Evolutionary conservation across 64 coral and sea anemone genomes (phyloP), one percentile per base, ranked within the genome.

Genomic region (Pocillopora verrucosa): DNA sequence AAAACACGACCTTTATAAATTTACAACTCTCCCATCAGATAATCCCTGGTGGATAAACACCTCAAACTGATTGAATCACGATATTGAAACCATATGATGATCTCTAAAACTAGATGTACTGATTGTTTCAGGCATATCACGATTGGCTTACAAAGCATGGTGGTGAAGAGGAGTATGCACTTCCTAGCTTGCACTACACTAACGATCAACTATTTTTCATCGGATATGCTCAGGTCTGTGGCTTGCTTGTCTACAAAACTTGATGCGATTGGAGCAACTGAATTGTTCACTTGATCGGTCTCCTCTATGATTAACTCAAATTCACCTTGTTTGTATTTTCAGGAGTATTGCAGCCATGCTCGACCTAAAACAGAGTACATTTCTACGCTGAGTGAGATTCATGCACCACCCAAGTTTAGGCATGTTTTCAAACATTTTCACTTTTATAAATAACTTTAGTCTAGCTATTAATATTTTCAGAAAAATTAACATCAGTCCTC

Each of bases 141-240:
- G 80, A 93, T 59, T 99, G 97, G 97, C 51, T 99, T 22, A 84
- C 91, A 51, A 76, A 95, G 37, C 92, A 95, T 76, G 7, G 41
- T 3, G 88, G 84, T n/a, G 63, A 38, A 45, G 24, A 92, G 45
- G 93, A 99, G 58, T 85, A 67, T 22, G 34, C 87, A 11, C 74
- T 99, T 65, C 97, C 97, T 26, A 72, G 68, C 73, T 83, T 99
- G 35, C 25, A 91, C 10, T 99, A 95, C 80, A 91, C 34, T 73
- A 99, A 95, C 34, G 91, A 99, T 34, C 97, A 99, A 51, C 45
- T 99, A 74, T 99, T 99, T 57, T 99, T 99, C 65, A 99, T 99
- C 85, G 97, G 97, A 25, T 99, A 95, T 79, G 97, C 97, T 60
- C 97, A 99, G 97, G 97, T 99, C 87, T 69, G 84, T 4, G 11